Percentiles rank a stretch among this genome's conserved stretches.
Evolutionary conservation across 1,140 invertebrate species (phyloP).

Genomic region (Brachionus rotundiformis): DNA sequence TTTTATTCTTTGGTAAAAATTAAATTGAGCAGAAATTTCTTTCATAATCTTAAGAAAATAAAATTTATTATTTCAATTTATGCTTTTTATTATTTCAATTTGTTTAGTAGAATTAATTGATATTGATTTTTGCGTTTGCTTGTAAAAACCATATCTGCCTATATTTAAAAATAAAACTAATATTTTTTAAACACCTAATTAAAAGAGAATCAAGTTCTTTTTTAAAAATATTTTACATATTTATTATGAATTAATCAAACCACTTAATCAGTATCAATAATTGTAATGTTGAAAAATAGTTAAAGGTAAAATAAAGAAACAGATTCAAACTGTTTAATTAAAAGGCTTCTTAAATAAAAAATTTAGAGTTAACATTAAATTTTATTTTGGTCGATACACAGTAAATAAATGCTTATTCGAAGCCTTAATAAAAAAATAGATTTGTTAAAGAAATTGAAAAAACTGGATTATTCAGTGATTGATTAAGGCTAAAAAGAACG

Average conservation of each 20-base stretch:
- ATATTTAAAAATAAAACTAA: not conserved
- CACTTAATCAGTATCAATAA: not conserved
- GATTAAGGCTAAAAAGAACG: not conserved
- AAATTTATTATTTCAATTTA: constrained; percentile 4
- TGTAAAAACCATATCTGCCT: not conserved
- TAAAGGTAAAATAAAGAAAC: not conserved
- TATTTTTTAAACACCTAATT: no score
- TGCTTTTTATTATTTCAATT: constrained; percentile 18
- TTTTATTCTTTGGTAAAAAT: not conserved
- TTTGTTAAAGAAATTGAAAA: not conserved
- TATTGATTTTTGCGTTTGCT: constrained; percentile 15
- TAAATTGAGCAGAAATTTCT: not conserved
- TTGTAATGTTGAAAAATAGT: not conserved
- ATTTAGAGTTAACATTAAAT: not conserved
- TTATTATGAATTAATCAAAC: no score
- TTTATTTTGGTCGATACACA: not conserved
- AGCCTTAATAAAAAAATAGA: not conserved
- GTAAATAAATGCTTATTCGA: not conserved
- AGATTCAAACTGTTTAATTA: not conserved
- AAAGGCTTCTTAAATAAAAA: not conserved
- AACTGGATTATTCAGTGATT: not conserved
- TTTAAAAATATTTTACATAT: no score
- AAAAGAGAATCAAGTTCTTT: no score
- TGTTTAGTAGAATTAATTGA: not conserved
- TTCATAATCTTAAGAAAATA: not conserved